Percentiles rank a stretch among this genome's conserved stretches.
These are phyloP conservation scores for Heptranchias perlo DNA, from an alignment of 2,113 vertebrate species.

Conservation along the genomic window DNA sequence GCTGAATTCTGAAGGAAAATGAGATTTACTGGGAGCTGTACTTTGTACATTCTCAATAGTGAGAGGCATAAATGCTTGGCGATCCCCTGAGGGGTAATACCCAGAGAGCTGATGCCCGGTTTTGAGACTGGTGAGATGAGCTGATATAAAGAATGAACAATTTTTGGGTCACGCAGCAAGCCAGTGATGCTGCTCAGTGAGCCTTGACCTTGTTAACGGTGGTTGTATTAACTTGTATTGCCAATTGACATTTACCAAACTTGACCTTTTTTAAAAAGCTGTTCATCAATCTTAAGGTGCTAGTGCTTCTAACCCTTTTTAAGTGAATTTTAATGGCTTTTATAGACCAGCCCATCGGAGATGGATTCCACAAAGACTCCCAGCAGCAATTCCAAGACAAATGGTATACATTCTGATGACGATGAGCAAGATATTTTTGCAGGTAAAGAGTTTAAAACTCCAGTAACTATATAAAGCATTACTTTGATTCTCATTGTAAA, in stretches of 20 bases:
- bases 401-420: constrained; percentile 73
- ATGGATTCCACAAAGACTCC: constrained; percentile 29
- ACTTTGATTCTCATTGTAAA: not conserved
- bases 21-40: not conserved
- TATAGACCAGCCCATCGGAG: not conserved
- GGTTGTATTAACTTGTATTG: not conserved
- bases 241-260: not conserved
- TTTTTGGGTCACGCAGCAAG: not conserved
- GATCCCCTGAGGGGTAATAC: not conserved
- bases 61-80: not conserved
- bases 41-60: not conserved
- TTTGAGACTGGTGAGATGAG: too few relatives aligned
- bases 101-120: not conserved
- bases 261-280: not conserved
- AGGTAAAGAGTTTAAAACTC: constrained; percentile 54
- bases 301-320: not conserved
- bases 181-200: not conserved
- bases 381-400: constrained; percentile 63
- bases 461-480: not conserved
- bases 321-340: not conserved
- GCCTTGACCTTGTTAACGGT: not conserved
- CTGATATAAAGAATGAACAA: not conserved
- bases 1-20: not conserved
- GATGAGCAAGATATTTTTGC: constrained; percentile 81
- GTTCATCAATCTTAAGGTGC: not conserved